Conservation (phyloP, 2,797 vertebrate genomes). For the Coregonus sp. region DNA sequence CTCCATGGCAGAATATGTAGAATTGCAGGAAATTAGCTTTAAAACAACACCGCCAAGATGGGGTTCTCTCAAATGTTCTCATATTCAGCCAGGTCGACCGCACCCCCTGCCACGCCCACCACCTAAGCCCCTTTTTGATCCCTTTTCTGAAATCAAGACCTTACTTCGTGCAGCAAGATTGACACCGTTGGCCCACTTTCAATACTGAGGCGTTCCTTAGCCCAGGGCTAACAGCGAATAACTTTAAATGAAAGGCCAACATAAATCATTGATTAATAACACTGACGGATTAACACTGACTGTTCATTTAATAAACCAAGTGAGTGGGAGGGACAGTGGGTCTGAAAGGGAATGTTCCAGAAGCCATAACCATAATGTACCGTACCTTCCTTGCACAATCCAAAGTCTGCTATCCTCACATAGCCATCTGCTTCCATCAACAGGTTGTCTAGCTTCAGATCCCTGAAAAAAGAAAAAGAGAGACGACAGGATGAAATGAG, state of each 20-base stretch:
- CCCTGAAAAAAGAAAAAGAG: constrained; percentile 66
- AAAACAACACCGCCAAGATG: neutral
- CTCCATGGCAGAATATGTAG: too few species aligned
- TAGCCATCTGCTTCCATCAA: constrained; percentile 88
- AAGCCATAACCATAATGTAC: neutral
- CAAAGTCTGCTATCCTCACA: constrained; percentile 92
- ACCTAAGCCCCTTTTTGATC: too few species aligned
- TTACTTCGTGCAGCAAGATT: too few species aligned
- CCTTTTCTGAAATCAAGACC: too few species aligned
- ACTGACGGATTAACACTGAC: neutral
- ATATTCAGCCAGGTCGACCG: too few species aligned
- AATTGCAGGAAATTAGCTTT: neutral
- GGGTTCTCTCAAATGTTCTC: too few species aligned
- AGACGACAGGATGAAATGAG: constrained; percentile 7
- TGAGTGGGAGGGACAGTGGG: neutral
- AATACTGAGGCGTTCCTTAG: neutral
- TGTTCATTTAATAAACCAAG: neutral
- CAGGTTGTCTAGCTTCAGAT: constrained; percentile 93
- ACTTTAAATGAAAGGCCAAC: neutral
- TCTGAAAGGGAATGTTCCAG: neutral
- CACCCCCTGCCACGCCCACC: too few species aligned
- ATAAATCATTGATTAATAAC: neutral
- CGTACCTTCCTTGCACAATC: constrained; percentile 88
- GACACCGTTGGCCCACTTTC: too few species aligned
- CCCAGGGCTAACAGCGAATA: neutral